Percentiles rank a stretch among this genome's conserved stretches.
phyloP scores from a whole-genome alignment of 2,797 vertebrate species.

The Margarornis squamiger region DNA sequence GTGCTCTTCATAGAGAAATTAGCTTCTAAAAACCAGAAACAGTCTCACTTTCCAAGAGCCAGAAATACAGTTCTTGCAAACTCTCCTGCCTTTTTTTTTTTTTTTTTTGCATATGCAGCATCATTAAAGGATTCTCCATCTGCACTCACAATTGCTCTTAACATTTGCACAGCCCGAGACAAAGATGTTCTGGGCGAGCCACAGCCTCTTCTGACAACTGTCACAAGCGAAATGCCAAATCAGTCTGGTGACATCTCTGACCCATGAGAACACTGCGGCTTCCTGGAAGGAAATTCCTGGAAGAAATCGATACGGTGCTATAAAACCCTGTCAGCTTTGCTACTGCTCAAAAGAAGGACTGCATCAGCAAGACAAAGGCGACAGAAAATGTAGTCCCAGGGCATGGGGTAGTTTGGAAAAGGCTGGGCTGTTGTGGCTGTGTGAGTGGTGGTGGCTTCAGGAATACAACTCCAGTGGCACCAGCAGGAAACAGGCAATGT shows the following conservation, averaged over 20 bases:
- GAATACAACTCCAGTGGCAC: not conserved
- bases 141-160: constrained; percentile 29
- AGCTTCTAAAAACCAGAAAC: not conserved
- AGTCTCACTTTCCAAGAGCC: not conserved
- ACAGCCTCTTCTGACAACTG: constrained; percentile 17
- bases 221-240: constrained; percentile 20
- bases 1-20: not conserved
- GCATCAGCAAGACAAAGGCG: not conserved
- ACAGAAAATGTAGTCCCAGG: not conserved
- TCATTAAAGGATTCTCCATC: constrained; percentile 30
- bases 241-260: constrained; percentile 46
- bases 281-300: constrained; percentile 50
- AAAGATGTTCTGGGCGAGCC: constrained; percentile 13
- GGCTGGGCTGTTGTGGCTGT: not conserved
- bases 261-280: constrained; percentile 2
- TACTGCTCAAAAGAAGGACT: not conserved
- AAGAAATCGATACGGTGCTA: not conserved
- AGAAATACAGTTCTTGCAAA: not conserved
- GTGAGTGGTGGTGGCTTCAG: rapidly evolving
- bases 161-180: not conserved
- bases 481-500: not conserved
- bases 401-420: not conserved
- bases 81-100: not conserved
- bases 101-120: not conserved
- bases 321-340: constrained; percentile 33